Percentiles rank a stretch among this genome's conserved stretches.
Evolutionary conservation across 2,113 vertebrate genomes (phyloP).

Genomic region (Hemiscyllium ocellatum): DNA sequence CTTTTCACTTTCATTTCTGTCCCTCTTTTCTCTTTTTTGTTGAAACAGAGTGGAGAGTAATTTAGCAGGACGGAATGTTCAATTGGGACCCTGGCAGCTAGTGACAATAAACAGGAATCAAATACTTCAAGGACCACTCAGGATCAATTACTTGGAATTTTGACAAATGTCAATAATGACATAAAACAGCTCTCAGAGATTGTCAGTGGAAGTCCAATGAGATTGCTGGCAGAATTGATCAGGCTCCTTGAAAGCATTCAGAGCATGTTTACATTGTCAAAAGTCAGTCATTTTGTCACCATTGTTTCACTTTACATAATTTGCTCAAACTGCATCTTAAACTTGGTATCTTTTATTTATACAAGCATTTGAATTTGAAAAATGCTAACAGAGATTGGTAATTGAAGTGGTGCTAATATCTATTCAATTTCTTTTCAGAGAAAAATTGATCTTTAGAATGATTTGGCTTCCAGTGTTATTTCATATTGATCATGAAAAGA

Average conservation of each 20-base stretch:
- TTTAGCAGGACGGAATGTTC: background rate
- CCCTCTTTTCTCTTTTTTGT: background rate
- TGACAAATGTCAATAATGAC: background rate
- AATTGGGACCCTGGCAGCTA: background rate
- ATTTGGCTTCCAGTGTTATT: background rate
- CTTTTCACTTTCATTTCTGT: background rate
- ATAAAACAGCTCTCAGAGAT: background rate
- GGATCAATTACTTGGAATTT: background rate
- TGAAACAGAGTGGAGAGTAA: background rate
- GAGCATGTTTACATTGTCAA: no score
- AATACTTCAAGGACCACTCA: background rate
- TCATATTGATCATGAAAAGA: slow-evolving; percentile 5
- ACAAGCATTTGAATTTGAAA: background rate
- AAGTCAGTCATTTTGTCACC: background rate
- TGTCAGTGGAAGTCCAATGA: background rate
- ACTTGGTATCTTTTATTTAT: background rate
- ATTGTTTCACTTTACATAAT: background rate
- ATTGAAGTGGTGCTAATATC: background rate
- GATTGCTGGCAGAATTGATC: background rate
- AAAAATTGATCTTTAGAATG: background rate
- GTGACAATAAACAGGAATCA: background rate
- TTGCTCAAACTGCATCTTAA: background rate
- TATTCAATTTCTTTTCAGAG: background rate
- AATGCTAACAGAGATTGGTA: background rate
- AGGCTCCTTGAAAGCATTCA: no score